Conservation (phyloP, 1,140 invertebrate genomes). For the Drosophila virilis region DNA sequence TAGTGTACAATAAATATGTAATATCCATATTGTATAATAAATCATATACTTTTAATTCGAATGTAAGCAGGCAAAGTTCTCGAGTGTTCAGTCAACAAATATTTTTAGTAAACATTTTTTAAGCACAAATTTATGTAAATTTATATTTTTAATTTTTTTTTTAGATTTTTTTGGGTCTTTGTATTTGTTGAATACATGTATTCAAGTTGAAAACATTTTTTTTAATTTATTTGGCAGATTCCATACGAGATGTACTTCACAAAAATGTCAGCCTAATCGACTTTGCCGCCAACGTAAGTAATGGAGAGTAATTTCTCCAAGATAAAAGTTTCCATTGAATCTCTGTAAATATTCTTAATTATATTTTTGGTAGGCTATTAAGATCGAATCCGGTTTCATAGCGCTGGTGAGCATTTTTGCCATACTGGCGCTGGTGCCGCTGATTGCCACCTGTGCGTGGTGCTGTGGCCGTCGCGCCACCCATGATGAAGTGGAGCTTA, state of each 20-base stretch:
- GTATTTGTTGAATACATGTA: no score
- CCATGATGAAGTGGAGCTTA: constrained; percentile 63
- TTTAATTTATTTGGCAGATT: constrained; percentile 35
- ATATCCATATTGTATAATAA: no score
- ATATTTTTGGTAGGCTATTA: constrained; percentile 76
- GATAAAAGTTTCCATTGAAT: background rate
- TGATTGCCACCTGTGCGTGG: constrained; percentile 80
- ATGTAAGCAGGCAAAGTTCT: no score
- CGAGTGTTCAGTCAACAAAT: no score
- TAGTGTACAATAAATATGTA: no score
- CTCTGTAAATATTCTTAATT: no score
- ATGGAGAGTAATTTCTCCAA: background rate
- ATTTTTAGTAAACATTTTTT: background rate
- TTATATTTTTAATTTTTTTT: background rate
- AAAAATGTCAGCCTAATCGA: constrained; percentile 78
- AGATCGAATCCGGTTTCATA: constrained; percentile 85
- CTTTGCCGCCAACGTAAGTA: constrained; percentile 78
- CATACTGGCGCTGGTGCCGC: constrained; percentile 77
- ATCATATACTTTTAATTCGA: no score
- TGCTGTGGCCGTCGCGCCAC: constrained; percentile 67
- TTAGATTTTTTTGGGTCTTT: background rate
- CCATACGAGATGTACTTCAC: constrained; percentile 77
- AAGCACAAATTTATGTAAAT: background rate
- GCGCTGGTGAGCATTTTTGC: constrained; percentile 82
- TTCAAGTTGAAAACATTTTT: background rate